A percentile compares a stretch with the other conserved stretches of the same genome.
Conservation (phyloP, 2,888 invertebrate genomes). For the Yponomeuta sedellus region DNA sequence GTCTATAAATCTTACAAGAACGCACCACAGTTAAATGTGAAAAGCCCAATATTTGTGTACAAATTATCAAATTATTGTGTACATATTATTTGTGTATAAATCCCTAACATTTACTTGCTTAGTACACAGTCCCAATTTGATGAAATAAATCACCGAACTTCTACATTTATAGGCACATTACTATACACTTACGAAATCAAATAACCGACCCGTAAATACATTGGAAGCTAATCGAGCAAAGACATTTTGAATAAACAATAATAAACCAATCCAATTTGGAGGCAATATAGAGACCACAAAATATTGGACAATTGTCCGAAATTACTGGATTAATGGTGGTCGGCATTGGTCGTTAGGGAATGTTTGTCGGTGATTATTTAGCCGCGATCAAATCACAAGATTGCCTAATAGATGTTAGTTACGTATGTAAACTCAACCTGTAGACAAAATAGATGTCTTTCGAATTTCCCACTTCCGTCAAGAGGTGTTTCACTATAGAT, state of each 20-base stretch:
- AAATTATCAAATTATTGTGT: no score
- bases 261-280: constrained; percentile 27
- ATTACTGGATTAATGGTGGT: constrained; percentile 58
- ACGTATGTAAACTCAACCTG: constrained; percentile 2
- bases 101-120: neutral
- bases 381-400: constrained; percentile 26
- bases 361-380: constrained; percentile 20
- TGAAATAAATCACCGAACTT: constrained; percentile 1
- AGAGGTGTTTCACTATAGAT: neutral
- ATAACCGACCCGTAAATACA: constrained; percentile 8
- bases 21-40: no score
- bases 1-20: no score
- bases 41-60: no score
- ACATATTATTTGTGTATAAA: no score
- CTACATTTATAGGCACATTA: constrained; percentile 4
- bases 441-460: neutral
- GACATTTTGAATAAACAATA: constrained; percentile 17
- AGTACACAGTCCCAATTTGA: neutral
- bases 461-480: neutral
- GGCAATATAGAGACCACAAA: constrained; percentile 30
- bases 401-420: constrained; percentile 23
- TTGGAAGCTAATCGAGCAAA: constrained; percentile 13
- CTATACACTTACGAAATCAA: constrained; percentile 14
- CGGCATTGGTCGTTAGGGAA: constrained; percentile 42
- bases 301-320: constrained; percentile 23